Evolutionary conservation across 2,888 invertebrate genomes (phyloP).

Genomic region (Nephrotoma flavescens): DNA sequence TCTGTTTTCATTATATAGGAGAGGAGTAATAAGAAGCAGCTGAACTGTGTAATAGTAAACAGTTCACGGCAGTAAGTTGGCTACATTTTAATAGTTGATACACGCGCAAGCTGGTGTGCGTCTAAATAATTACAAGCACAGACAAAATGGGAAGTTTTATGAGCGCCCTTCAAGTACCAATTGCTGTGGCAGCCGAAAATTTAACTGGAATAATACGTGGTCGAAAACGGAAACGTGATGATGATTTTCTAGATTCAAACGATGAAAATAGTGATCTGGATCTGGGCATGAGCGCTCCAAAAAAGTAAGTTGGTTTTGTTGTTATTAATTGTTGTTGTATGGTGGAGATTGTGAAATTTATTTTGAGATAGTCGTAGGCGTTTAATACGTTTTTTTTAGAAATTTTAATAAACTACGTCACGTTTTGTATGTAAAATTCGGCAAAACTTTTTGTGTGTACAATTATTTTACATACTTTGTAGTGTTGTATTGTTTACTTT

Average conservation of each 20-base stretch:
- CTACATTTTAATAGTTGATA: neutral
- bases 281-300: constrained; percentile 43
- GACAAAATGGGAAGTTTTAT: constrained; percentile 31
- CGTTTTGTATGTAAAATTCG: no score
- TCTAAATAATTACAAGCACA: neutral
- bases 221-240: constrained; percentile 40
- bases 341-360: neutral
- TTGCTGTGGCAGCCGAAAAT: constrained; percentile 28
- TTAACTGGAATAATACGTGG: constrained; percentile 33
- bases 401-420: neutral
- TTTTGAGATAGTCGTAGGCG: neutral
- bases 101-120: neutral
- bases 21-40: neutral
- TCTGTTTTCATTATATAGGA: neutral
- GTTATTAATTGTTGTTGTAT: neutral
- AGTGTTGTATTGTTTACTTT: neutral
- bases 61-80: neutral
- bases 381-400: neutral
- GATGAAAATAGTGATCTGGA: constrained; percentile 38
- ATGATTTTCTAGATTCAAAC: constrained; percentile 24
- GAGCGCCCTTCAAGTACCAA: constrained; percentile 24
- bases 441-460: neutral
- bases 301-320: constrained; percentile 34
- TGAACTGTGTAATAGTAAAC: neutral
- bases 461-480: no score